These are phyloP conservation scores for Eristalis arbustorum DNA, from an alignment of 2,888 invertebrate species.

Conservation along the genomic window DNA sequence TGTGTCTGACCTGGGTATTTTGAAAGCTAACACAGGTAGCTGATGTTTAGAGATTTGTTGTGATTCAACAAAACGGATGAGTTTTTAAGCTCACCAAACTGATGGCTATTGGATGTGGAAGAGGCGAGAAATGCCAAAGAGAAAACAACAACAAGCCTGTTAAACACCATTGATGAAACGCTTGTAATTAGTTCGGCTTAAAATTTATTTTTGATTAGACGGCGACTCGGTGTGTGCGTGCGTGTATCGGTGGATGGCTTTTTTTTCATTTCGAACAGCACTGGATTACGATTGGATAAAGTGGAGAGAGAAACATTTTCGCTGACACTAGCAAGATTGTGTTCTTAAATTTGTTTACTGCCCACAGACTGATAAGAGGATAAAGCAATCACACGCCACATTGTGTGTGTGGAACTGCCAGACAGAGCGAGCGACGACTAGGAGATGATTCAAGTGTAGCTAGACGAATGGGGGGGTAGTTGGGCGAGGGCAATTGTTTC, in stretches of 20 bases:
- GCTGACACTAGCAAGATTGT: neutral
- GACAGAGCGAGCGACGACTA: neutral
- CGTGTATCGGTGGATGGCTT: neutral
- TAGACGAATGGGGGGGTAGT: slow-evolving; percentile 22
- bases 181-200: slow-evolving; percentile 60
- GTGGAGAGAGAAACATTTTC: neutral
- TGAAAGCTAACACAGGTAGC: slow-evolving; percentile 68
- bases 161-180: slow-evolving; percentile 58
- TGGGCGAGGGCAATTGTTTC: no score
- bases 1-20: slow-evolving; percentile 55
- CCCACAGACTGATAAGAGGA: slow-evolving; percentile 28
- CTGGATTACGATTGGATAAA: neutral
- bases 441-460: slow-evolving; percentile 37
- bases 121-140: neutral
- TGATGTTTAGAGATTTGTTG: slow-evolving; percentile 66
- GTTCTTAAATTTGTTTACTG: neutral
- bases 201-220: slow-evolving; percentile 35
- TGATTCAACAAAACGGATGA: slow-evolving; percentile 67
- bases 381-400: neutral
- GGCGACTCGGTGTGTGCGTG: neutral
- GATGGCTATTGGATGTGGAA: neutral
- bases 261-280: neutral
- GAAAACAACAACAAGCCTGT: slow-evolving; percentile 30
- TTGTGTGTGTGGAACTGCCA: neutral
- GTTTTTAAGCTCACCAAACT: slow-evolving; percentile 53